These are phyloP conservation scores for Drosophila neonasuta DNA, from an alignment of 2,888 invertebrate species.

Conservation along the genomic window DNA sequence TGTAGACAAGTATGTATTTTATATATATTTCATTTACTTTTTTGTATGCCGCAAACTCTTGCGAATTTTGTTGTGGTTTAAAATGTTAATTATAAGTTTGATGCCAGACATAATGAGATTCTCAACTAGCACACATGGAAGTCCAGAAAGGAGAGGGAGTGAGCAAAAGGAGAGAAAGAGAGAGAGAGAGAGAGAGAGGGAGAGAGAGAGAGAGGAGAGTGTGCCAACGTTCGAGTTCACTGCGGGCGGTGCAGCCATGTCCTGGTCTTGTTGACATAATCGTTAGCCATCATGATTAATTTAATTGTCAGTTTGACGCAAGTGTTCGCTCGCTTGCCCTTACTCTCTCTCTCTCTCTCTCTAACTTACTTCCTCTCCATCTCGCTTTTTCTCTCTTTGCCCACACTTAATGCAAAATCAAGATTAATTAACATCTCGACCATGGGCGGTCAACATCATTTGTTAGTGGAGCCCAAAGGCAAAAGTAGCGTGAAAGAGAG, in stretches of 20 bases:
- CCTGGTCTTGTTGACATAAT: conserved; percentile 74
- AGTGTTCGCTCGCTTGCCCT: conserved; percentile 25
- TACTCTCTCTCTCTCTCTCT: conserved; percentile 12
- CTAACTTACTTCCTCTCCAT: too few relatives aligned
- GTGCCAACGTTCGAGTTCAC: conserved; percentile 21
- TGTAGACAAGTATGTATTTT: neutral
- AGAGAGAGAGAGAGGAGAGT: neutral
- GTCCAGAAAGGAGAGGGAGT: neutral
- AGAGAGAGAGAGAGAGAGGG: neutral
- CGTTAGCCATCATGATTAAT: conserved; percentile 78
- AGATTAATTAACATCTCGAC: conserved; percentile 74
- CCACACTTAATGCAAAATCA: conserved; percentile 57
- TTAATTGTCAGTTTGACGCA: conserved; percentile 80
- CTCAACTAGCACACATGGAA: conserved; percentile 10
- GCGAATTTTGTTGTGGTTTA: conserved; percentile 63
- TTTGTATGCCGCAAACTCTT: conserved; percentile 11
- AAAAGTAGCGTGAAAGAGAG: neutral
- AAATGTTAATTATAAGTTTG: conserved; percentile 76
- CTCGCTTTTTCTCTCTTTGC: conserved; percentile 12
- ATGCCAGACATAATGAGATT: conserved; percentile 70
- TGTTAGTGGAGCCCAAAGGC: conserved; percentile 40
- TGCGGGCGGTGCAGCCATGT: conserved; percentile 38
- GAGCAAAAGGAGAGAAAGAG: too few relatives aligned
- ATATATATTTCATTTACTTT: conserved; percentile 7
- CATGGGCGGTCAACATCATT: conserved; percentile 77